Evolutionary conservation across 1,140 invertebrate species (phyloP), one percentile per base, ranked within the genome.

Genomic region (Augochlora pura): DNA sequence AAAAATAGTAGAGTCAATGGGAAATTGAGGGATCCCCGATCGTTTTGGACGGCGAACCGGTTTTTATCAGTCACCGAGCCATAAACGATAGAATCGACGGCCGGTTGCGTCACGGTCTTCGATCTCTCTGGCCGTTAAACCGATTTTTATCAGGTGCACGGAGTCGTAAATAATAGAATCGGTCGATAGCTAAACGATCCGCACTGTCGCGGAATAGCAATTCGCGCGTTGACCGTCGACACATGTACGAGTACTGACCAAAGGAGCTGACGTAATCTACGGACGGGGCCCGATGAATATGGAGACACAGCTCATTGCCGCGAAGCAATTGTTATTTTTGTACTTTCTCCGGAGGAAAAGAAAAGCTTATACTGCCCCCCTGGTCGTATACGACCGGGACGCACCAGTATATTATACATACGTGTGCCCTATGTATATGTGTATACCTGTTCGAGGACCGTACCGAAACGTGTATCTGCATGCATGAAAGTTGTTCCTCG

Each of bases 251-350:
- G 32, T 4, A 57, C 49, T 32, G 32, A 21, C 46, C 52, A n/a
- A 6, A 18, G 16, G 66, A 62, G 27, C 46, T 88, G 83, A 86
- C 73, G 85, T 87, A 88, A 89, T 80, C 18, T 60, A 49, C 67
- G 8, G 52, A 60, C 63, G 60, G 77, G 8, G 32, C 32, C 70
- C 52, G 68, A 62, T 75, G 67, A 77, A 85, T 68, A 77, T 62
- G 25, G 57, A 62, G 71, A 27, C 18, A 71, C 18, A 1, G 49
- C 60, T 63, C 16, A 66, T n/a, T 64, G 72, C 70, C 65, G 67
- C 62, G 65, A 85, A 83, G 65, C 76, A 85, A 85, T 87, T 88
- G 75, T 86, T 82, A 81, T 82, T 84, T 84, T 85, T 85, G 25
- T 70, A 86, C 84, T 89, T 89, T 89, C 83, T 86, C 84, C 73